Conservation (phyloP, 2,888 invertebrate genomes). For the Tinea trinotella region DNA sequence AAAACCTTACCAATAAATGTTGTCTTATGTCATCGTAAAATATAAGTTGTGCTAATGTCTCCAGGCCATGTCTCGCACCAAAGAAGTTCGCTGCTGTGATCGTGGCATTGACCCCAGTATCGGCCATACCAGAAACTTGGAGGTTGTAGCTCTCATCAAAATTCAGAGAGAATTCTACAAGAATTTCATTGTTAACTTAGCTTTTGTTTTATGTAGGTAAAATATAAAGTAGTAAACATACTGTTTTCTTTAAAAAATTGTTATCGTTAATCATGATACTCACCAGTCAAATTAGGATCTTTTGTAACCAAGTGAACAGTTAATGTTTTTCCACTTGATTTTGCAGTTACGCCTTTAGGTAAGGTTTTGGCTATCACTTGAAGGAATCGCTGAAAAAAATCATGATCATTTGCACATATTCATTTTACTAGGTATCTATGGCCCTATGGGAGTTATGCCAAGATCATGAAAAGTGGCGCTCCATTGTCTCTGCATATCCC, state of each 20-base stretch:
- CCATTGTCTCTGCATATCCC: no score
- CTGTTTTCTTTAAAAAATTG: no score
- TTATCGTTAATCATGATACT: no score
- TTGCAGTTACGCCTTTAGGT: constrained; percentile 41
- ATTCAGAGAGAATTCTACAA: constrained; percentile 61
- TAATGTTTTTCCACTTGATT: constrained; percentile 47
- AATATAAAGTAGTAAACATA: no score
- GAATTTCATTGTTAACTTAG: background rate
- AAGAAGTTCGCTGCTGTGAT: constrained; percentile 75
- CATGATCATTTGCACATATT: no score
- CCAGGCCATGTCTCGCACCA: constrained; percentile 77
- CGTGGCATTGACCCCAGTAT: constrained; percentile 66
- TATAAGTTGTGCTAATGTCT: constrained; percentile 78
- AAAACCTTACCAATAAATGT: constrained; percentile 60
- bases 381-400: constrained; percentile 55
- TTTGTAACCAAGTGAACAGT: constrained; percentile 38
- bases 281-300: constrained; percentile 44
- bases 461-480: no score
- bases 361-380: constrained; percentile 32
- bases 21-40: constrained; percentile 76
- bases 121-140: constrained; percentile 44
- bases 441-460: no score
- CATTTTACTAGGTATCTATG: no score
- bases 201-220: background rate
- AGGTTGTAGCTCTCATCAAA: constrained; percentile 75